Base-by-base conservation (phyloP, 2,888 invertebrate genomes). In the Xanthia togata region DNA sequence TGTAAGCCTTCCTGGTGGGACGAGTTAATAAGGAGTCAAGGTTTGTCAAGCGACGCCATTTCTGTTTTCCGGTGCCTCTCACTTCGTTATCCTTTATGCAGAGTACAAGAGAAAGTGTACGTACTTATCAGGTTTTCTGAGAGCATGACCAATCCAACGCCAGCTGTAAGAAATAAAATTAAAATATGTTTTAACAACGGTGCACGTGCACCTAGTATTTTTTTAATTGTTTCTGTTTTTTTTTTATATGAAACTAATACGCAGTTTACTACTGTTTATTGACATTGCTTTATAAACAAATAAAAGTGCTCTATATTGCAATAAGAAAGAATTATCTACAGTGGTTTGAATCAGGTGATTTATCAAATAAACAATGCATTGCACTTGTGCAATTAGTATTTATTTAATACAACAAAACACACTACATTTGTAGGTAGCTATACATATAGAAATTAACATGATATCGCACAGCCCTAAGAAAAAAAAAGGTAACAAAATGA, bases 11-110 rank as follows among this genome's bases (percentile, higher is more conserved):
- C 20, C 41, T 81, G 35, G 47, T 44, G 55, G 60, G 47, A 70
- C 47, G 53, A 53, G 47, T 64, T 55, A 44, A 73, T 55, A 44
- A 73, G 31, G 64, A 75, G 59, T 84, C 82, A 81, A 84, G 82
- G 82, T 76, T 70, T 76, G 12, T n/a, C 6, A 35, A 50, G 67
- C 76, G 85, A 67, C 81, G 76, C 70, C 70, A 55, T 81, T 63
- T 84, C 84, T 84, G 84, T 81, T 70, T 84, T 60, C 47, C 62
- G 57, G 23, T 44, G 50, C 23, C 41, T 47, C 53, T 78, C 53
- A 55, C 35, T 69, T 20, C 57, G 20, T 70, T 74, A 60, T 70
- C 47, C 53, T 59, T 68, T 44, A 50, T 57, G 44, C 14, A 35
- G 26, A 75, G 70, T 68, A 57, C 31, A 41, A 60, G 44, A 35